Percentiles rank a stretch among this genome's conserved stretches.
Conservation (phyloP, 1,140 invertebrate species). For the Diuraphis noxia region DNA sequence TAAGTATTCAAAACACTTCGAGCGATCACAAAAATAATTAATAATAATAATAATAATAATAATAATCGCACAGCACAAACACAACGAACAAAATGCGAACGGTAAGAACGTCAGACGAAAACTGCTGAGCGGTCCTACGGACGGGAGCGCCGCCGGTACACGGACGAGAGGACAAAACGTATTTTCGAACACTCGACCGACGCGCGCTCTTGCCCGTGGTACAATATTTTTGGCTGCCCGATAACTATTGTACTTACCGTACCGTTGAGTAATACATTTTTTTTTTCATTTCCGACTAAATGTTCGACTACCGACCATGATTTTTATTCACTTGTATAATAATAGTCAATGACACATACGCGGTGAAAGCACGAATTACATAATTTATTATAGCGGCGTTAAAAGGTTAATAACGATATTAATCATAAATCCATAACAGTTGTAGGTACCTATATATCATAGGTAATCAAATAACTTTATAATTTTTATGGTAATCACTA, state of each 20-base stretch:
- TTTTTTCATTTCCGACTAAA: neutral
- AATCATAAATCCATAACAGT: too few relatives aligned
- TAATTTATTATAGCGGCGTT: neutral
- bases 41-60: neutral
- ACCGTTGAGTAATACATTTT: neutral
- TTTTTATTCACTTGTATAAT: neutral
- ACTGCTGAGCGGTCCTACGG: neutral
- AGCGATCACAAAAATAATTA: neutral
- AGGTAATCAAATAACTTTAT: neutral
- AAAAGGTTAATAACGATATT: neutral
- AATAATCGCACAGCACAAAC: neutral
- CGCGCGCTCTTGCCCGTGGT: neutral
- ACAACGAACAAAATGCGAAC: neutral
- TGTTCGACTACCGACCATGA: neutral
- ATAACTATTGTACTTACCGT: constrained; percentile 19
- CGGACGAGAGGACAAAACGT: neutral
- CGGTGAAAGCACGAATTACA: neutral
- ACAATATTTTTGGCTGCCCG: neutral
- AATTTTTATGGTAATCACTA: neutral
- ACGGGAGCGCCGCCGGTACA: constrained; percentile 22
- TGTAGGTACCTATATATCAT: too few relatives aligned
- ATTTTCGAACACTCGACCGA: neutral
- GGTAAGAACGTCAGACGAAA: neutral
- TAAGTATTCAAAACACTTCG: neutral
- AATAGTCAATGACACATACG: neutral